Evolutionary conservation across 2,888 invertebrate genomes (phyloP).

Genomic region (Sphaeridia pumilis): DNA sequence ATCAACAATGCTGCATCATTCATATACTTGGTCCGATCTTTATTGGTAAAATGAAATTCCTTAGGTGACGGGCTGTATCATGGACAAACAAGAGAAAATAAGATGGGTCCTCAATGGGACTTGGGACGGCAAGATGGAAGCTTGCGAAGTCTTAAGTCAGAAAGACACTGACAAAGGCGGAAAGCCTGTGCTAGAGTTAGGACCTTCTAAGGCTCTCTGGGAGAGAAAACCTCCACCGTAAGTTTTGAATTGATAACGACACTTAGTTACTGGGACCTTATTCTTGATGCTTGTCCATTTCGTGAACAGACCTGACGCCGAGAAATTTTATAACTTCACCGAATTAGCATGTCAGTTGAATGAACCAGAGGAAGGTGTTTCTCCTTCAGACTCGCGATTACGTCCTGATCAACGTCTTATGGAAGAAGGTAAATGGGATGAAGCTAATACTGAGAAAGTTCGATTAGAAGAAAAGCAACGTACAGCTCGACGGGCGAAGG

Average conservation of each 20-base stretch:
- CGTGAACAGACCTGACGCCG: constrained; percentile 47
- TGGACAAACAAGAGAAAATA: constrained; percentile 46
- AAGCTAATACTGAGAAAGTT: constrained; percentile 74
- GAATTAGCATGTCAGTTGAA: constrained; percentile 91
- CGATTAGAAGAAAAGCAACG: constrained; percentile 93
- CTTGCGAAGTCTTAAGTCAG: constrained; percentile 70
- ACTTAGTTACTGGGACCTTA: background rate
- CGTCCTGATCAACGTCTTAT: constrained; percentile 96
- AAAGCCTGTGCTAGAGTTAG: constrained; percentile 86
- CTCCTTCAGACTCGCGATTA: constrained; percentile 84
- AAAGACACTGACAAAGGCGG: constrained; percentile 50
- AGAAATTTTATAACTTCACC: constrained; percentile 86
- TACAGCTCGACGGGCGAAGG: constrained; percentile 59
- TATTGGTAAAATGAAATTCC: background rate
- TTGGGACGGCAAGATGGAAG: constrained; percentile 94
- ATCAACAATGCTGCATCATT: background rate
- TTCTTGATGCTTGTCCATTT: background rate
- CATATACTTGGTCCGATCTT: background rate
- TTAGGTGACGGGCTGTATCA: constrained; percentile 58
- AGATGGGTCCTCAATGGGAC: constrained; percentile 66
- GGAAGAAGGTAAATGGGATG: constrained; percentile 88
- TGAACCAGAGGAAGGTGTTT: constrained; percentile 80
- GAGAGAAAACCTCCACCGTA: constrained; percentile 63
- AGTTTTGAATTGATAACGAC: constrained; percentile 37
- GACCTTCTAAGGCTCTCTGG: constrained; percentile 76